Conservation (phyloP, 92 coral and sea anemone species). For the Paramuricea clavata region DNA sequence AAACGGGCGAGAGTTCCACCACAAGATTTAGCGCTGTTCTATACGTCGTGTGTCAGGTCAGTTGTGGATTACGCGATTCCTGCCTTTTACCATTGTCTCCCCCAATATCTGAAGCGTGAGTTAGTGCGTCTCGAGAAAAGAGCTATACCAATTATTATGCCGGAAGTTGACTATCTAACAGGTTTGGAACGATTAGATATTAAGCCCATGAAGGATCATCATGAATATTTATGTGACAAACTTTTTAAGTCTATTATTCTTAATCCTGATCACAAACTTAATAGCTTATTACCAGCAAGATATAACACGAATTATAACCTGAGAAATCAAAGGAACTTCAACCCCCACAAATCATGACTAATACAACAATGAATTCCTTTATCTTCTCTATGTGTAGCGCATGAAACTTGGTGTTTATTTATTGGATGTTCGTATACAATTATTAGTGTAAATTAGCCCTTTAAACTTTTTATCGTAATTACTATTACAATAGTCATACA, state of each 20-base stretch:
- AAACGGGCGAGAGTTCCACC: neutral
- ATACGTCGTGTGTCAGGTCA: slow-evolving; percentile 13
- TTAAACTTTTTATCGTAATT: no score
- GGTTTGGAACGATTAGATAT: neutral
- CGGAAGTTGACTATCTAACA: neutral
- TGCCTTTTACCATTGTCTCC: neutral
- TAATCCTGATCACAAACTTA: neutral
- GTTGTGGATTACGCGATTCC: neutral
- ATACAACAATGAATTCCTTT: neutral
- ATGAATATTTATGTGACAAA: neutral
- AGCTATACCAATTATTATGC: neutral
- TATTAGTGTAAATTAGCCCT: no score
- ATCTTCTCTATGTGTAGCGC: neutral
- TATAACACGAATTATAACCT: neutral
- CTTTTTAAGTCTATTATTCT: neutral
- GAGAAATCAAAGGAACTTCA: neutral
- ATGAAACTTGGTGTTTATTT: no score
- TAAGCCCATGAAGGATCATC: neutral
- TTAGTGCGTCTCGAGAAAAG: neutral
- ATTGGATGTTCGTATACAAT: no score
- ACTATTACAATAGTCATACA: no score
- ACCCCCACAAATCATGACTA: neutral
- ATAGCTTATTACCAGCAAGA: neutral
- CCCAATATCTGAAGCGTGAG: neutral
- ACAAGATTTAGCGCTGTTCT: slow-evolving; percentile 3